Percentiles rank a stretch among this genome's conserved stretches.
These are phyloP conservation scores for Atethmia centrago DNA, from an alignment of 2,888 invertebrate species.

Conservation along the genomic window DNA sequence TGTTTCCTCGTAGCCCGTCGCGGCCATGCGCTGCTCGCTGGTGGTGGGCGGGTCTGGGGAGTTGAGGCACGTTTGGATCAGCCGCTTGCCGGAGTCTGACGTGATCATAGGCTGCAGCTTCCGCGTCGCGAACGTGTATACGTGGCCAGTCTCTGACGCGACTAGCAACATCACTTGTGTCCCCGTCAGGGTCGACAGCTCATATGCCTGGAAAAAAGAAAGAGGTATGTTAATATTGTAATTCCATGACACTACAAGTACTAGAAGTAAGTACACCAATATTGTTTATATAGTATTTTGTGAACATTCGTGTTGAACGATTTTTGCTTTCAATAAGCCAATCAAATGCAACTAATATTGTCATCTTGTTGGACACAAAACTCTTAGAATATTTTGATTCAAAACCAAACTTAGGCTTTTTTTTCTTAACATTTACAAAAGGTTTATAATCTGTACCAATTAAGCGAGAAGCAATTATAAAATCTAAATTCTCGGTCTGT, in stretches of 20 bases:
- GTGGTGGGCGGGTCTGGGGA: constrained; percentile 97
- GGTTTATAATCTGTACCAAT: constrained; percentile 6
- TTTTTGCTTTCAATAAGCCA: constrained; percentile 5
- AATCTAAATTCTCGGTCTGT: constrained; percentile 27
- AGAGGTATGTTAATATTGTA: constrained; percentile 36
- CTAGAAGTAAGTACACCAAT: background rate
- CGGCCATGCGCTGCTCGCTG: constrained; percentile 99
- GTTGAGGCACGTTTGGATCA: constrained; percentile 99
- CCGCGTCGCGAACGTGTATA: constrained; percentile 99
- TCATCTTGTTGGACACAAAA: background rate
- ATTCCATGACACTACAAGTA: background rate
- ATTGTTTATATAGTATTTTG: constrained; percentile 51
- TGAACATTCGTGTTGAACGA: constrained; percentile 68
- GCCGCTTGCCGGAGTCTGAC: constrained; percentile 98
- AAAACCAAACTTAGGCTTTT: constrained; percentile 13
- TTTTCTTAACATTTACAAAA: constrained; percentile 13
- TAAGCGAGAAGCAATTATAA: constrained; percentile 5
- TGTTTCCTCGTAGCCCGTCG: constrained; percentile 99
- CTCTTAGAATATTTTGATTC: constrained; percentile 2
- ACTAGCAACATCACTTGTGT: constrained; percentile 99
- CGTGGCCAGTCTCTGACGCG: constrained; percentile 99
- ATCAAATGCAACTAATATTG: background rate
- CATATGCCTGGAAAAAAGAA: constrained; percentile 96
- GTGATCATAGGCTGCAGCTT: constrained; percentile 99
- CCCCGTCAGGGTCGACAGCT: constrained; percentile 99